phyloP scores from a whole-genome alignment of 2,113 vertebrate genomes.

The Numida meleagris region DNA sequence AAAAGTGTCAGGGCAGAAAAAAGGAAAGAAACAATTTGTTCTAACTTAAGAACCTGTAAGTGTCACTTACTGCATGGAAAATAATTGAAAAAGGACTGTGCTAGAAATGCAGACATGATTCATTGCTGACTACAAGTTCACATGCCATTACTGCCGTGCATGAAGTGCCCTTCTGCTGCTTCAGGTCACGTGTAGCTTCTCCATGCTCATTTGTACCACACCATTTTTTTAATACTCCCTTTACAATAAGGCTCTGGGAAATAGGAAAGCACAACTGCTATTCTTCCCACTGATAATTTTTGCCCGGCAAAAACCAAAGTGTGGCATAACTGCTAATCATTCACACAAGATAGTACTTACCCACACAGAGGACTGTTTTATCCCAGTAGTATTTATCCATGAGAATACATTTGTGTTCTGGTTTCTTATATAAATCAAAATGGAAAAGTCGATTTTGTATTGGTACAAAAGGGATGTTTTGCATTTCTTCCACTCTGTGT shows the following conservation, averaged over 20 bases:
- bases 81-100: background rate
- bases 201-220: fast-evolving
- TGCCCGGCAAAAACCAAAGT: background rate
- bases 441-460: background rate
- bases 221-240: background rate
- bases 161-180: background rate
- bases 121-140: background rate
- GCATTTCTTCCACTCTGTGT: background rate
- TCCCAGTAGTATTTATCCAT: background rate
- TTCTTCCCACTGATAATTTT: background rate
- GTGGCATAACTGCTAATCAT: background rate
- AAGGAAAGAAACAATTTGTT: background rate
- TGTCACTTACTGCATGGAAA: background rate
- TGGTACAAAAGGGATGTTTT: background rate
- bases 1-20: background rate
- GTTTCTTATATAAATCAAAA: background rate
- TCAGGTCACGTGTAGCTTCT: background rate
- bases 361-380: background rate
- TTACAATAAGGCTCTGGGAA: background rate
- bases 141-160: background rate
- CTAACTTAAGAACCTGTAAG: background rate
- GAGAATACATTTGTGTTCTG: background rate
- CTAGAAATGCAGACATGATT: background rate
- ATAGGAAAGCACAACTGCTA: background rate
- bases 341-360: background rate